A percentile compares a stretch with the other conserved stretches of the same genome.
phyloP scores from a whole-genome alignment of 2,797 vertebrate species.

The Neostethus bicornis region DNA sequence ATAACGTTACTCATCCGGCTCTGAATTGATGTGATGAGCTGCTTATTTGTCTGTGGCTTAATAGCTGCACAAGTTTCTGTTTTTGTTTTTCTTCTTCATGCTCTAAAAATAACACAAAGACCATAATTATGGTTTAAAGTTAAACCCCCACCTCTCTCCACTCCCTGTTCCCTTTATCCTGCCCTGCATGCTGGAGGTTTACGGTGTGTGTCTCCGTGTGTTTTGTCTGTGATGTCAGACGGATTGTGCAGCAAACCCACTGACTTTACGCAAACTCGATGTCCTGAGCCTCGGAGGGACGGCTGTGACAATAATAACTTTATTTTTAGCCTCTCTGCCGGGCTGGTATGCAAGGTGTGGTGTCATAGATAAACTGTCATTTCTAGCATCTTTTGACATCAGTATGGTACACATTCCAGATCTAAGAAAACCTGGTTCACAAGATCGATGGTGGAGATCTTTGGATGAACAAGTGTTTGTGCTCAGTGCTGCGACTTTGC shows the following conservation, averaged over 20 bases:
- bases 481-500: too few species aligned
- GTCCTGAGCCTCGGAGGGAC: background rate
- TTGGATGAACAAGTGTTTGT: too few species aligned
- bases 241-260: slow-evolving; percentile 4
- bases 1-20: slow-evolving; percentile 41
- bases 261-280: slow-evolving; percentile 26
- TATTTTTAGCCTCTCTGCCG: slow-evolving; percentile 51
- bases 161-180: slow-evolving; percentile 50
- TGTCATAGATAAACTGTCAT: slow-evolving; percentile 30
- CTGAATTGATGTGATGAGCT: slow-evolving; percentile 30
- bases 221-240: slow-evolving; percentile 36
- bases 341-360: slow-evolving; percentile 44
- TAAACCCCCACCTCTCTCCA: slow-evolving; percentile 48
- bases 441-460: too few species aligned
- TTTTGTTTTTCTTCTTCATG: slow-evolving; percentile 61
- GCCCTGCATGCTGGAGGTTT: slow-evolving; percentile 55
- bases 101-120: slow-evolving; percentile 70
- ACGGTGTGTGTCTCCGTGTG: slow-evolving; percentile 17
- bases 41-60: slow-evolving; percentile 52
- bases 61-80: slow-evolving; percentile 52
- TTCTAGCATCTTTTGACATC: slow-evolving; percentile 5
- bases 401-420: background rate
- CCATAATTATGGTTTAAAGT: slow-evolving; percentile 69
- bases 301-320: slow-evolving; percentile 30
- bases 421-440: background rate